A percentile compares a stretch with the other conserved stretches of the same genome.
Conservation (phyloP, 2,888 invertebrate species). For the Dioctria rufipes region DNA sequence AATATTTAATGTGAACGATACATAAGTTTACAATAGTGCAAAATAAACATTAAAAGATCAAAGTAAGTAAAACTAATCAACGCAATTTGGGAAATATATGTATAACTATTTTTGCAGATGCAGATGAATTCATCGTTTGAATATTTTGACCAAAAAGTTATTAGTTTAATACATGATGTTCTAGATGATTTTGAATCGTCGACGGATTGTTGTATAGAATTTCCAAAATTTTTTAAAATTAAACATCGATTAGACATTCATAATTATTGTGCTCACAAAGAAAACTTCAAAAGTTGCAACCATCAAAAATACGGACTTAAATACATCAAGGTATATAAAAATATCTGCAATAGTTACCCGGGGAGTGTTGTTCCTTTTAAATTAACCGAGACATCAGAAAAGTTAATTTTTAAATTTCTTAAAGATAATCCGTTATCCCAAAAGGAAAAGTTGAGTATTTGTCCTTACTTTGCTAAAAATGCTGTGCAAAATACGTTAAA, state of each 20-base stretch:
- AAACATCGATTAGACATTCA: background rate
- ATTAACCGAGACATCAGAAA: background rate
- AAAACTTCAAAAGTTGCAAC: background rate
- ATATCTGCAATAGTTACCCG: background rate
- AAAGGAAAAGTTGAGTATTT: constrained; percentile 9
- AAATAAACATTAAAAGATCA: background rate
- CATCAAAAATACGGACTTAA: background rate
- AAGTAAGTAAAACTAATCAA: background rate
- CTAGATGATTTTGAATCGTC: background rate
- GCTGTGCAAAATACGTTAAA: background rate
- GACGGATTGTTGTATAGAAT: constrained; percentile 19
- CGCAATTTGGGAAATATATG: background rate
- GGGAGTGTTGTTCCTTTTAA: background rate
- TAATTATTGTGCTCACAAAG: background rate
- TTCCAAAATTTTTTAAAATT: constrained; percentile 8
- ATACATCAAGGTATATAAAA: constrained; percentile 21
- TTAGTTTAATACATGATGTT: background rate
- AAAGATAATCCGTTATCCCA: background rate
- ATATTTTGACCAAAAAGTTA: background rate
- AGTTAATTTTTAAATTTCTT: background rate
- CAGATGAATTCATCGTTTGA: background rate
- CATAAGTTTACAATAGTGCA: no score
- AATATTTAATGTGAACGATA: no score
- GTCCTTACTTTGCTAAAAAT: background rate
- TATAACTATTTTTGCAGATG: background rate